Evolutionary conservation across 2,888 invertebrate genomes (phyloP).

Genomic region (Philonicus albiceps): DNA sequence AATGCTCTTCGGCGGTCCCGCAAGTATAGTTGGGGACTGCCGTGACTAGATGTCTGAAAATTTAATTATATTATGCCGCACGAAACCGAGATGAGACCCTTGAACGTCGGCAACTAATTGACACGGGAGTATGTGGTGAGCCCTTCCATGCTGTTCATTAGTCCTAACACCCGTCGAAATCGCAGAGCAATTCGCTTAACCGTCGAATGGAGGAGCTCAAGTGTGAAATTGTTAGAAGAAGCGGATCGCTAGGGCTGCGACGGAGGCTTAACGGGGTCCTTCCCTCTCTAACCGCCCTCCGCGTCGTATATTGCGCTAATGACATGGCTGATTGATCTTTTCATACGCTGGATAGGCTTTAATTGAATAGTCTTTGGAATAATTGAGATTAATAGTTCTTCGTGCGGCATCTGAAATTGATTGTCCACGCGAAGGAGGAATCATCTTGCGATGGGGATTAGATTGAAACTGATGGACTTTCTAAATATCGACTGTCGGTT

Average conservation of each 20-base stretch:
- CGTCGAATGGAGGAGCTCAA: neutral
- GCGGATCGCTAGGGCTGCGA: neutral
- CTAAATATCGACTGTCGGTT: neutral
- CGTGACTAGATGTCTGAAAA: neutral
- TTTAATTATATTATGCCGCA: constrained; percentile 20
- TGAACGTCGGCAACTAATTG: neutral
- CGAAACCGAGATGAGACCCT: neutral
- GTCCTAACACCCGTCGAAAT: neutral
- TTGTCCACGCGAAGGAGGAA: neutral
- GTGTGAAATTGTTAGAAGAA: constrained; percentile 18
- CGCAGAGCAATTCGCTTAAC: neutral
- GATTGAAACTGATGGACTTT: neutral
- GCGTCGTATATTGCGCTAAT: neutral
- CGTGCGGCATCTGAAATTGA: neutral
- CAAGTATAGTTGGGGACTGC: neutral
- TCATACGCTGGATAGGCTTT: neutral
- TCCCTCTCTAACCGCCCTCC: neutral
- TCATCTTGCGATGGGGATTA: neutral
- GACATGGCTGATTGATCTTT: neutral
- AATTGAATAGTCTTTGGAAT: constrained; percentile 16
- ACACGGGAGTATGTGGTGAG: neutral
- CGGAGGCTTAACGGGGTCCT: neutral
- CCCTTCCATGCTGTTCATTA: neutral
- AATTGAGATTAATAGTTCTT: constrained; percentile 19
- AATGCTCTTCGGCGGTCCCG: neutral